Evolutionary conservation across 2,113 vertebrate genomes (phyloP).

Genomic region (Athene noctua): DNA sequence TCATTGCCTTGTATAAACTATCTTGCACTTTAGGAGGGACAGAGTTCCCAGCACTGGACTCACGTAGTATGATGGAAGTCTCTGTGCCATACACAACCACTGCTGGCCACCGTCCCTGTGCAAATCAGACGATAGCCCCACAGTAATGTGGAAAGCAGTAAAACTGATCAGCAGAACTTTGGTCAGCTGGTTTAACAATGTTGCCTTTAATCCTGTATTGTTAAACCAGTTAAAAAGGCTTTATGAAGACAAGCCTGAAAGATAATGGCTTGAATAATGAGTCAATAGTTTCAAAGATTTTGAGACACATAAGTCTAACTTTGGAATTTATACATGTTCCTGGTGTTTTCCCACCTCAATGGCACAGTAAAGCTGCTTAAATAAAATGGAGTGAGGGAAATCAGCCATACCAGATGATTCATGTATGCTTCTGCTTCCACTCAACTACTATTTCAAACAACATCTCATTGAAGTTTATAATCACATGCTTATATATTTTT

Average conservation of each 20-base stretch:
- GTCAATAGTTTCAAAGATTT: background rate
- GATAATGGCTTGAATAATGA: background rate
- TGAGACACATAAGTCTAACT: background rate
- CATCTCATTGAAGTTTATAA: slow-evolving; percentile 49
- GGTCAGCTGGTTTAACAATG: background rate
- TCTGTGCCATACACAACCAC: background rate
- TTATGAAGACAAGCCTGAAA: background rate
- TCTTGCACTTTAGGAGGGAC: background rate
- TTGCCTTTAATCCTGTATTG: background rate
- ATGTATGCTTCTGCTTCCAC: slow-evolving; percentile 46
- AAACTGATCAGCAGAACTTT: background rate
- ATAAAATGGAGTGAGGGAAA: background rate
- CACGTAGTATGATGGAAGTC: accelerated
- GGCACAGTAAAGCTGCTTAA: background rate
- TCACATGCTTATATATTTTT: slow-evolving; percentile 41
- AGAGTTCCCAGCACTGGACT: background rate
- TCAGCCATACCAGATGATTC: slow-evolving; percentile 53
- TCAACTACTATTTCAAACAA: slow-evolving; percentile 61
- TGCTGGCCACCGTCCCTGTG: background rate
- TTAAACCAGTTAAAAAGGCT: background rate
- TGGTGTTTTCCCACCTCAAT: slow-evolving; percentile 4
- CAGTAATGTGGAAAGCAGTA: background rate
- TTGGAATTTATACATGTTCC: background rate
- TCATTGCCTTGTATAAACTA: background rate
- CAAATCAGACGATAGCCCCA: background rate